phyloP scores from a whole-genome alignment of 1,140 invertebrate genomes.

The Sesamia nonagrioides region DNA sequence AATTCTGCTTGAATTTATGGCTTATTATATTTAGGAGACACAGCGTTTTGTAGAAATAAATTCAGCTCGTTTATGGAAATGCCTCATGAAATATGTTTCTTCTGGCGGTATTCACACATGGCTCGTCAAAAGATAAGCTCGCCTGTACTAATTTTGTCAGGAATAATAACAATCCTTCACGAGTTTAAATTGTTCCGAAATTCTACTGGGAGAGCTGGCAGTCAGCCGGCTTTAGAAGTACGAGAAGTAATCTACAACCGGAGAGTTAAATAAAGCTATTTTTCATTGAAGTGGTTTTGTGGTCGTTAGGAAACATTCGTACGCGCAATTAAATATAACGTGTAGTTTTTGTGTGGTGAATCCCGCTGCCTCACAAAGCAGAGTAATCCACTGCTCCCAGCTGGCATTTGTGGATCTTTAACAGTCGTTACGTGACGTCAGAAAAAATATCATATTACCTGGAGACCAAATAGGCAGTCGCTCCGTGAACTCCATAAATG shows the following conservation, averaged over 20 bases:
- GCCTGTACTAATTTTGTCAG: conserved; percentile 25
- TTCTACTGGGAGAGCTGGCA: conserved; percentile 8
- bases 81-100: conserved; percentile 39
- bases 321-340: neutral
- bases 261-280: conserved; percentile 9
- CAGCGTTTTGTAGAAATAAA: conserved; percentile 28
- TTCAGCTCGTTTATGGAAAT: conserved; percentile 35
- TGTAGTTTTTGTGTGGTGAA: no score
- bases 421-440: no score
- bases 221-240: conserved; percentile 6
- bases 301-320: conserved; percentile 3
- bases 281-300: conserved; percentile 14
- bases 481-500: no score
- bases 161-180: conserved; percentile 33
- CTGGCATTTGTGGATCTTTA: no score
- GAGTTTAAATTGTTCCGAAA: conserved; percentile 37
- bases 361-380: no score
- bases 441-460: no score
- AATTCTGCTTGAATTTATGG: conserved; percentile 22
- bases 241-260: conserved; percentile 13
- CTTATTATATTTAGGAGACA: conserved; percentile 27
- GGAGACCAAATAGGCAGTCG: no score
- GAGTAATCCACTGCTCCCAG: no score
- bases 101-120: conserved; percentile 50
- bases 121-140: conserved; percentile 51